Base-by-base conservation (phyloP, 2,888 invertebrate species). In the Calliphora vomitoria region DNA sequence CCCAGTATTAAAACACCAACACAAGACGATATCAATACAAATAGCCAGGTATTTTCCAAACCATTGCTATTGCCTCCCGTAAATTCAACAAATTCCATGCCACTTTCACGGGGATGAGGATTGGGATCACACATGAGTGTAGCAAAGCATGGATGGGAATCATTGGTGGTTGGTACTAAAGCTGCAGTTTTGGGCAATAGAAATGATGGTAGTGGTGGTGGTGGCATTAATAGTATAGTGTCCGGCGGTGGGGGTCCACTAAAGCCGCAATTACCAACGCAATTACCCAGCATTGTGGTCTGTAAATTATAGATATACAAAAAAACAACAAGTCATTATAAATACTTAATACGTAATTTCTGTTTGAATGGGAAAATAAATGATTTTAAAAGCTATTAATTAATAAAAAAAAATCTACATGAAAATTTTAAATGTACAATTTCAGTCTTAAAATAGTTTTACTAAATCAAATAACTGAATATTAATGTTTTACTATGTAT, bases 171-270 rank as follows among this genome's bases (percentile, higher is more conserved):
- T 83, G 94, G 89, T 78, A 92, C 91, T 75, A 94, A 94, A 35
- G 91, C 78, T 8, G 91, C 89, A 8, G 92, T 92, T 68, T 92
- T 92, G 4, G 94, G 93, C 60, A 94, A 90, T 79, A 98, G 94
- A 94, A 97, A 97, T 0, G 96, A 95, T 4, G 97, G 97, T 89
- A 97, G 94, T 0, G 97, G 98, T 0, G 98, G 98, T 60, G 98
- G 98, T 8, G 98, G 98, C 95, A 98, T 96, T 90, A 96, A 96
- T 76, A 97, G 94, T 89, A 97, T 97, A 85, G 95, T 96, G 93
- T 97, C 97, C 0, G 98, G 98, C 0, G 98, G 98, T 68, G 94
- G 94, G 13, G 92, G 93, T 55, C 92, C 90, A 82, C 82, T 82
- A 81, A 91, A 92, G 62, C 91, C 92, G 86, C 94, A 94, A 80